Percentiles rank a stretch among this genome's conserved stretches.
phyloP scores from a whole-genome alignment of 2,113 vertebrate genomes.

The Fulica atra region DNA sequence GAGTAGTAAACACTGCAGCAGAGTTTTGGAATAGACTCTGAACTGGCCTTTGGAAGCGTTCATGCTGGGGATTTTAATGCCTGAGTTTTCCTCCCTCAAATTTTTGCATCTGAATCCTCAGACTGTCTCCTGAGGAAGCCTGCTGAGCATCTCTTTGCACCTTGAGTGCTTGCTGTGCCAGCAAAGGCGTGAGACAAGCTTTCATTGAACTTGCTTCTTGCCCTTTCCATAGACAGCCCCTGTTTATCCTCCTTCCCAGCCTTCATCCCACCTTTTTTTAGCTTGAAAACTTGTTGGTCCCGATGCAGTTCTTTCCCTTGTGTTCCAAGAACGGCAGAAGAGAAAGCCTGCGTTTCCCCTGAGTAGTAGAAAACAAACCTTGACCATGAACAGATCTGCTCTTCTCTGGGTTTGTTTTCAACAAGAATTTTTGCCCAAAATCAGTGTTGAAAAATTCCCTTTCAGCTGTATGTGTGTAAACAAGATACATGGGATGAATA shows the following conservation, averaged over 20 bases:
- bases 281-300: not conserved
- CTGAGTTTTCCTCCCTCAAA: not conserved
- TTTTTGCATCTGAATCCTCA: not conserved
- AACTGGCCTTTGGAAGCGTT: not conserved
- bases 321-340: not conserved
- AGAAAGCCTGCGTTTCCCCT: not conserved
- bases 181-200: not conserved
- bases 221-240: not conserved
- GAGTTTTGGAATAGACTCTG: not conserved
- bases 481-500: not conserved
- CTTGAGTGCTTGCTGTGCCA: not conserved
- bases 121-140: not conserved
- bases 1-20: not conserved
- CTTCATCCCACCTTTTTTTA: not conserved
- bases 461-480: not conserved
- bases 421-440: not conserved
- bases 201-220: not conserved
- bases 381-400: not conserved
- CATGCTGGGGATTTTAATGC: not conserved
- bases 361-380: not conserved
- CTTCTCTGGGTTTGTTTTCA: not conserved
- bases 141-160: not conserved
- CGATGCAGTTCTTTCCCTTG: not conserved
- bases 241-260: not conserved
- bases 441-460: not conserved